phyloP scores from a whole-genome alignment of 2,797 vertebrate species.

The Fringilla coelebs region DNA sequence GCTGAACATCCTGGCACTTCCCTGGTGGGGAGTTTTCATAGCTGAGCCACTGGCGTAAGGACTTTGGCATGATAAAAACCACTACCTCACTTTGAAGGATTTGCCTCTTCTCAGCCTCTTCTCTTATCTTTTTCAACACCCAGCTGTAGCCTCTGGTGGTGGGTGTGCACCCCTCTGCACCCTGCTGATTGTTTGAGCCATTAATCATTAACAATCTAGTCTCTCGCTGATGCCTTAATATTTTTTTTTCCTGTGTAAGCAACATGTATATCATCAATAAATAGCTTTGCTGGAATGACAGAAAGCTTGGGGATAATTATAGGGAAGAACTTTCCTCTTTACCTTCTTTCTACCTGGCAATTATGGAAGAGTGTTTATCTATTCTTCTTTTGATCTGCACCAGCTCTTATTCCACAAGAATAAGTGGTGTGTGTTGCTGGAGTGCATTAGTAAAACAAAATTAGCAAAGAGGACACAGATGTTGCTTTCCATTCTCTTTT shows the following conservation, averaged over 20 bases:
- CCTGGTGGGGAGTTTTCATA: neutral
- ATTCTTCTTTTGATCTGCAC: neutral
- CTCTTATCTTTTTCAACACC: neutral
- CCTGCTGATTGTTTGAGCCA: neutral
- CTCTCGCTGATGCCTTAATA: neutral
- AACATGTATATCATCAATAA: neutral
- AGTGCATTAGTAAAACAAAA: conserved; percentile 37
- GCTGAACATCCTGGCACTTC: neutral
- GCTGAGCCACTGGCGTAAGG: neutral
- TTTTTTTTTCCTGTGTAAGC: neutral
- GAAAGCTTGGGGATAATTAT: neutral
- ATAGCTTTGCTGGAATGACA: neutral
- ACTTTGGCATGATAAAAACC: neutral
- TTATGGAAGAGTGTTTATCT: neutral
- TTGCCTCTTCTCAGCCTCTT: neutral
- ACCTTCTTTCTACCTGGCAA: neutral
- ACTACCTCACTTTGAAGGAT: neutral
- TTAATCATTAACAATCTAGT: neutral
- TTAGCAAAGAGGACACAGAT: conserved; percentile 53
- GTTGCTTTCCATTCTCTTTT: conserved; percentile 38
- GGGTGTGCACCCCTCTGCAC: neutral
- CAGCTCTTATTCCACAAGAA: neutral
- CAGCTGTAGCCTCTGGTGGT: neutral
- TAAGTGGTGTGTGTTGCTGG: neutral
- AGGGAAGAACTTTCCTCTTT: neutral